Evolutionary conservation across 2,797 vertebrate species (phyloP).

Genomic region (Zenarchopterus dispar): DNA sequence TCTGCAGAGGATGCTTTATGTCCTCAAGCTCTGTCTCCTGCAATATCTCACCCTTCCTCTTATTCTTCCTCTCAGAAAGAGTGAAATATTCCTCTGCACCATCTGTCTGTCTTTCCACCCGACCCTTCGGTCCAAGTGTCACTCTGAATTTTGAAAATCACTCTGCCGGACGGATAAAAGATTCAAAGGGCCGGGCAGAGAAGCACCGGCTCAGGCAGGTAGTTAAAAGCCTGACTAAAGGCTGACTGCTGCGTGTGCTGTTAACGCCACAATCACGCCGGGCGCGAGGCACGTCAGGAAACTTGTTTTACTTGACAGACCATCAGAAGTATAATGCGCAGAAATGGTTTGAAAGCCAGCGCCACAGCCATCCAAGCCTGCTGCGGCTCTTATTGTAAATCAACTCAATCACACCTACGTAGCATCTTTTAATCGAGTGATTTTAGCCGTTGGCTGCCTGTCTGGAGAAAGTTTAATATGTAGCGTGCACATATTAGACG

Average conservation of each 20-base stretch:
- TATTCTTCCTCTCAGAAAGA: slow-evolving; percentile 34
- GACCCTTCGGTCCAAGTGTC: slow-evolving; percentile 3
- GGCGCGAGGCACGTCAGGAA: too few relatives aligned
- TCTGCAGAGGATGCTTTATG: slow-evolving; percentile 45
- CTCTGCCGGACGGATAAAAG: slow-evolving; percentile 9
- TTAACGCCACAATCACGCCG: too few relatives aligned
- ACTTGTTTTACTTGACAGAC: too few relatives aligned
- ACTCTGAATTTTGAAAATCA: background rate
- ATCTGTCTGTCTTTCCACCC: slow-evolving; percentile 39
- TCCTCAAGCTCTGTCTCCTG: slow-evolving; percentile 48
- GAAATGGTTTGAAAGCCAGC: too few relatives aligned
- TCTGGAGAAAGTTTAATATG: too few relatives aligned
- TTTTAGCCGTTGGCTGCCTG: too few relatives aligned
- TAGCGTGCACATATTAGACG: too few relatives aligned
- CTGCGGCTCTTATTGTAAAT: too few relatives aligned
- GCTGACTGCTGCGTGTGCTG: background rate
- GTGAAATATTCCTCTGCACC: slow-evolving; percentile 47
- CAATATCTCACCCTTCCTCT: slow-evolving; percentile 35
- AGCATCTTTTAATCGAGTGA: too few relatives aligned
- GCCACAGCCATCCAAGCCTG: too few relatives aligned
- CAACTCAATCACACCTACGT: too few relatives aligned
- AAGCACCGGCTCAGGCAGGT: background rate
- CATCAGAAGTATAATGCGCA: too few relatives aligned
- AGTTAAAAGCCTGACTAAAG: slow-evolving; percentile 6
- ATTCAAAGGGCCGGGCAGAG: slow-evolving; percentile 2